Conservation (phyloP, 1,140 invertebrate genomes). For the Aphelinus atriplicis region DNA sequence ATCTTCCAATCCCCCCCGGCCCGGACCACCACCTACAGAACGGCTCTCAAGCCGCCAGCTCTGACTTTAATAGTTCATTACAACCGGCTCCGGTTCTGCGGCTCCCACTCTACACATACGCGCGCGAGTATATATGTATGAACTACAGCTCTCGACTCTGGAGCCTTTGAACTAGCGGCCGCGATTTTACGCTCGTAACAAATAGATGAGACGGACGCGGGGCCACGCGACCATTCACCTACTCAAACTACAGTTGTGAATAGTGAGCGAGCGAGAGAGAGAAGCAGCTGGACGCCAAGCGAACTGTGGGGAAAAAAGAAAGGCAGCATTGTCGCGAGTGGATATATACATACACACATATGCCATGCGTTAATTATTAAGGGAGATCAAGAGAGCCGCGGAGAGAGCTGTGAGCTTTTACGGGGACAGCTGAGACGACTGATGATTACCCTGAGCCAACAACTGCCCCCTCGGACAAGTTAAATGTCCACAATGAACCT, state of each 20-base stretch:
- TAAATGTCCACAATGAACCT: no score
- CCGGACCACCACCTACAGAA: neutral
- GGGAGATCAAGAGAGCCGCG: no score
- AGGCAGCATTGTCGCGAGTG: no score
- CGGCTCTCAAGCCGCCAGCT: constrained; percentile 4
- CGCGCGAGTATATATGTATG: neutral
- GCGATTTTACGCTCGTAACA: constrained; percentile 12
- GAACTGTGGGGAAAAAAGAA: neutral
- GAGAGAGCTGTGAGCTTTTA: no score
- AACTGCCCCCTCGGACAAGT: no score
- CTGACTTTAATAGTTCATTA: constrained; percentile 43
- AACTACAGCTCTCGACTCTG: neutral
- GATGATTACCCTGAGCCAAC: no score
- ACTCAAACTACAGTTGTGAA: no score
- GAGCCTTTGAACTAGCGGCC: neutral
- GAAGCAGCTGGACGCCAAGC: neutral
- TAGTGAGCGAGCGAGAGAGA: no score
- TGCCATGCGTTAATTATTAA: no score
- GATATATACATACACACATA: no score
- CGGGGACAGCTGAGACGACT: no score
- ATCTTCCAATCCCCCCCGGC: constrained; percentile 6
- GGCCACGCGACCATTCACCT: neutral
- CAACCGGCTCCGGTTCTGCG: constrained; percentile 18
- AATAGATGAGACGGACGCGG: constrained; percentile 4
- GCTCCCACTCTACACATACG: neutral